Evolutionary conservation across 23 tunicate genomes (phyloP), one percentile per base, ranked within the genome.

Genomic region (Halocynthia aurantium): DNA sequence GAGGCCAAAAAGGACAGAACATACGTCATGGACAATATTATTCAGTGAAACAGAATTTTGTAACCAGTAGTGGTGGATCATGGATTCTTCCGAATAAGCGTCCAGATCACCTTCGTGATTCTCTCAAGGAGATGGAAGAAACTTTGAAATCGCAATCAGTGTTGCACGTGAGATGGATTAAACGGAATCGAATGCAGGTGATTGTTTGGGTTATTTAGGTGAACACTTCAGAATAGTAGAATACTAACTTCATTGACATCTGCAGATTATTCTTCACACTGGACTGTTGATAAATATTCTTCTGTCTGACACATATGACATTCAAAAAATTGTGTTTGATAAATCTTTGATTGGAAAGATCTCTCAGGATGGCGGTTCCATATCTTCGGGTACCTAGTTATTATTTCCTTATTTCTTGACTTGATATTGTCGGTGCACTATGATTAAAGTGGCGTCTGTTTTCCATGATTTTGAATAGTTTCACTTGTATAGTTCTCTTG

Each of bases 21-120:
- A 74, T 19, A 74, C 31, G 55, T 53, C 50, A 69, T 58, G 82
- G 86, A 8, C 89, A 89, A 80, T 89, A 72, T 50, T 61, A 84
- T 71, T 67, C 81, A 65, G 53, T 75, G 5, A 90, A 90, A 77
- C 72, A 81, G 53, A 17, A 80, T 40, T 90, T 80, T 77, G 84
- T 84, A 8, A 56, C 44, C 22, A 85, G 85, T 77, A 86, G 97
- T 8, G 77, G 76, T n/a, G 90, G 76, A 55, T 21, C 77, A 53
- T 90, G 97, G 97, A 60, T 52, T 9, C 90, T 88, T 12, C 62
- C 83, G 22, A 90, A 85, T 65, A 85, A 90, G 61, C 61, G 97
- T 67, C 84, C 97, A 7, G 84, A 68, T 15, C 77, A 84, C 22
- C 67, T 90, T 64, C 55, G 85, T 22, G 97, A 90, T 9, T 54